phyloP scores from a whole-genome alignment of 2,888 invertebrate species.

The Masnerella sp. region DNA sequence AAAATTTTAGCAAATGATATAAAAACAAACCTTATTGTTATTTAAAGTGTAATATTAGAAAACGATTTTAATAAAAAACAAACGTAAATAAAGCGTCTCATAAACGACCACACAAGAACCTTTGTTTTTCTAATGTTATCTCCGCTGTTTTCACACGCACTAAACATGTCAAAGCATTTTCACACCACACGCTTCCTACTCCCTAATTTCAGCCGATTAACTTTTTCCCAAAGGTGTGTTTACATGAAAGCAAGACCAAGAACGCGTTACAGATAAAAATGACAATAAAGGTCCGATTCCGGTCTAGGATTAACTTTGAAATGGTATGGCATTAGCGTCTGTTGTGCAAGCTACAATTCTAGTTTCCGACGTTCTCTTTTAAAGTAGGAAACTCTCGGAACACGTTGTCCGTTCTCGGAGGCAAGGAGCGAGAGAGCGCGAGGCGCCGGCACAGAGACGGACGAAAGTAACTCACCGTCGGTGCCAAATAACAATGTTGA shows the following conservation, averaged over 20 bases:
- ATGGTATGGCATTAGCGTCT: slow-evolving; percentile 65
- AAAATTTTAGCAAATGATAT: no score
- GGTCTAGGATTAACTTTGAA: slow-evolving; percentile 65
- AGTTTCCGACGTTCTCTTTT: slow-evolving; percentile 69
- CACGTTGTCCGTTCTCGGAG: slow-evolving; percentile 64
- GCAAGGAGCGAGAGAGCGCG: slow-evolving; percentile 59
- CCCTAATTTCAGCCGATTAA: no score
- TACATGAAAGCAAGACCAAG: slow-evolving; percentile 32
- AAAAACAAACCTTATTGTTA: no score
- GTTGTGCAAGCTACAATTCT: slow-evolving; percentile 63
- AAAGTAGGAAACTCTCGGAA: slow-evolving; percentile 73
- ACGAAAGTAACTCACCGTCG: slow-evolving; percentile 75
- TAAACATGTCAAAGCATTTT: no score
- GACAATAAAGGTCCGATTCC: slow-evolving; percentile 61
- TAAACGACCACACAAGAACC: no score
- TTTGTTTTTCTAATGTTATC: no score
- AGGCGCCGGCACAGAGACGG: slow-evolving; percentile 59
- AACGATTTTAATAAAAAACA: no score
- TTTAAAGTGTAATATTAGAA: no score
- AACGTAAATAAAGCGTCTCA: no score
- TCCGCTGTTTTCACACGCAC: no score
- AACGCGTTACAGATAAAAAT: slow-evolving; percentile 35
- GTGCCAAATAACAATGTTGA: slow-evolving; percentile 78
- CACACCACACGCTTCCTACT: no score
- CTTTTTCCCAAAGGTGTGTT: no score